A percentile compares a stretch with the other conserved stretches of the same genome.
These are phyloP conservation scores for Drosophila equinoxialis DNA, from an alignment of 1,140 invertebrate species.

Conservation along the genomic window DNA sequence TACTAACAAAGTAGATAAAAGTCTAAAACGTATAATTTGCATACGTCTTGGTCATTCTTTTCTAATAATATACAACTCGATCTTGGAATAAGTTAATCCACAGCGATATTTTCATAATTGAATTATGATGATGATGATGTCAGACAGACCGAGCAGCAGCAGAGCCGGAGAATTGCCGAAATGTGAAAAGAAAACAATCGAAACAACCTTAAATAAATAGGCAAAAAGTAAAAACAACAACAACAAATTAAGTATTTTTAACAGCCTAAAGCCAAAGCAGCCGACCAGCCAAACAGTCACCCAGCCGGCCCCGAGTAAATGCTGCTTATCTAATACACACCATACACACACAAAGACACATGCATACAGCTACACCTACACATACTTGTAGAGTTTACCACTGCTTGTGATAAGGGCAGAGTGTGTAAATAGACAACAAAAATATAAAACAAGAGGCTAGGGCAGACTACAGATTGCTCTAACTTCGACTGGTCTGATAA, in stretches of 20 bases:
- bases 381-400: constrained; percentile 5
- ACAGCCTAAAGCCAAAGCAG: constrained; percentile 18
- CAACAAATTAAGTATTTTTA: constrained; percentile 50
- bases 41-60: too few species aligned
- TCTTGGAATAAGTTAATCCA: not conserved
- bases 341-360: not conserved
- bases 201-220: constrained; percentile 33
- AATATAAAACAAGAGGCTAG: not conserved
- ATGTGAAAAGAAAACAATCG: constrained; percentile 13
- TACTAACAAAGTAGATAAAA: too few species aligned
- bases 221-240: constrained; percentile 24
- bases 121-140: constrained; percentile 11
- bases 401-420: constrained; percentile 3
- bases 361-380: not conserved
- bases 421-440: constrained; percentile 10
- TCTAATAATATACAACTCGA: not conserved
- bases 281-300: not conserved
- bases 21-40: too few species aligned
- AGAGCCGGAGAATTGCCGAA: not conserved
- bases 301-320: not conserved
- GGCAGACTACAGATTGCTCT: too few species aligned
- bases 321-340: constrained; percentile 43
- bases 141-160: not conserved
- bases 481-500: too few species aligned
- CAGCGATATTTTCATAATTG: not conserved